Evolutionary conservation across 2,113 vertebrate genomes (phyloP), one percentile per base, ranked within the genome.

Genomic region (Gallinago undulata): DNA sequence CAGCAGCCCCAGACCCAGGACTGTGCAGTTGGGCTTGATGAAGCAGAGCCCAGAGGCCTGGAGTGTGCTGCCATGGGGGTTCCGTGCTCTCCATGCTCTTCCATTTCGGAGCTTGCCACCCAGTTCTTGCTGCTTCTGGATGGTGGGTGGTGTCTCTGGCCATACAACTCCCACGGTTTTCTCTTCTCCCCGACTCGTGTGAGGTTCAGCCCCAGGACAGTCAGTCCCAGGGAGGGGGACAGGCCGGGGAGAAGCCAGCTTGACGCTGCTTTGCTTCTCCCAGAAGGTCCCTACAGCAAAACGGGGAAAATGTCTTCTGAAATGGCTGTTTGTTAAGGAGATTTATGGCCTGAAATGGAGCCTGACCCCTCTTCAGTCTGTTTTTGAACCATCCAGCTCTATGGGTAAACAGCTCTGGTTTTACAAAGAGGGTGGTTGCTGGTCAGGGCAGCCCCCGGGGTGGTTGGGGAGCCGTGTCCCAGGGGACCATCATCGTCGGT

Each of bases 401-500:
- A 55, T 4, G 0, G 0, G 23, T 59, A 43, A 76, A 21, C 67
- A 37, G 91, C 76, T 82, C 63, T 13, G 41, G 27, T 30, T 90
- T 81, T 16, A 76, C 67, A 50, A 7, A 55, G 62, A 17, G 0
- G 0, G 21, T 9, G 77, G 51, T 19, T 28, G 35, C 37, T 57
- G 74, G 69, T 77, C 53, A 28, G 87, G 43, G 22, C 74, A 51
- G 5, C 31, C 50, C 15, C 45, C 1, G 0, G 47, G 33, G 41
- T 1, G 2, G n/a, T 18, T 16, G 39, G 41, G 62, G 59, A 82
- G 31, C 51, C 16, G 19, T 17, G 33, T 48, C 9, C 89, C 15
- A 0, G 2, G 59, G 56, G 60, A 74, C 25, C 41, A 3, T 0
- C 41, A 3, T 0, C 1, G 13, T 57, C 35, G 19, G 59, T 1